Evolutionary conservation across 1,140 invertebrate species (phyloP).

Genomic region (Parasteatoda tepidariorum): DNA sequence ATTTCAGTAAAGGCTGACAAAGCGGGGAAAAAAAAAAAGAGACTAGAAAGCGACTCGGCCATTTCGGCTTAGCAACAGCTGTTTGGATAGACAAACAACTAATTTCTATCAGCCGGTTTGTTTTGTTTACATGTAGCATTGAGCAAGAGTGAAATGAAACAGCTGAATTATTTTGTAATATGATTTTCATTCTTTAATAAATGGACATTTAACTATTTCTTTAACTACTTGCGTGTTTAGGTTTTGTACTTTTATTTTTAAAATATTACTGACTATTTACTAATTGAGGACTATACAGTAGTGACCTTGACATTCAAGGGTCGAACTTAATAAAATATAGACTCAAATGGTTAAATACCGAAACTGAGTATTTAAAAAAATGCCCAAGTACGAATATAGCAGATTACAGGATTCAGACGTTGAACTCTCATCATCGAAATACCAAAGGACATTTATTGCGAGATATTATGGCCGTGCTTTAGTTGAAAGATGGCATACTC

Average conservation of each 20-base stretch:
- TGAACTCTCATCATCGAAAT: conserved; percentile 47
- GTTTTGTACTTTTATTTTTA: background rate
- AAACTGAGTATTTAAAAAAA: background rate
- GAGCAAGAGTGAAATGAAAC: background rate
- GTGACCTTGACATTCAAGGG: conserved; percentile 57
- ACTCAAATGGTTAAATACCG: background rate
- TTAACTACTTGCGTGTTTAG: background rate
- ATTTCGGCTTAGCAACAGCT: no score
- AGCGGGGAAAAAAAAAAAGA: no score
- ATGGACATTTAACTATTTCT: background rate
- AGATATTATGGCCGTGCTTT: conserved; percentile 53
- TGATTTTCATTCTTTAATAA: background rate
- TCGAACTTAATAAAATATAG: background rate
- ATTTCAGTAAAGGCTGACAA: no score
- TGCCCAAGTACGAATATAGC: conserved; percentile 50
- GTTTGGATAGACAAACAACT: conserved; percentile 1
- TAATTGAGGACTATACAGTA: background rate
- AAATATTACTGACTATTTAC: background rate
- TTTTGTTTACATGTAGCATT: conserved; percentile 37
- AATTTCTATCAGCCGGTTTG: conserved; percentile 31
- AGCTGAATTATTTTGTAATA: background rate
- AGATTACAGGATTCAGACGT: conserved; percentile 49
- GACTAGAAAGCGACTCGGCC: no score
- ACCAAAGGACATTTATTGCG: conserved; percentile 53
- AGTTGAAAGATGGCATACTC: conserved; percentile 59